Base-by-base conservation (phyloP, 2,888 invertebrate genomes). In the Apodemia zela region DNA sequence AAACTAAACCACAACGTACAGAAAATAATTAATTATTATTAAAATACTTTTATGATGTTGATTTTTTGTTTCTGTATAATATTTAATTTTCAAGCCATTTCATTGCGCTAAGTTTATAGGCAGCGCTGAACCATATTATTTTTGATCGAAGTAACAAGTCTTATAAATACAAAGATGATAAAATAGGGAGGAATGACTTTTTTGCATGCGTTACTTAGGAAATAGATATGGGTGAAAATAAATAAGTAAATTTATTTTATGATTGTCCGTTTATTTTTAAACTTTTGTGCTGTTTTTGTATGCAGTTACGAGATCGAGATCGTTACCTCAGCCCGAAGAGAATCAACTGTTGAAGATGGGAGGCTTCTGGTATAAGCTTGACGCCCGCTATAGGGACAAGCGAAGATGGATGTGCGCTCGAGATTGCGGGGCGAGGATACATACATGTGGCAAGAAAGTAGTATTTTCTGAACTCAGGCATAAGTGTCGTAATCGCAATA, bases 401-500 rank as follows among this genome's bases (percentile, higher is more conserved):
- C 75, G 90, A 62, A 78, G 92, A 4, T 92, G 92, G 92, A 69
- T 77, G 17, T 92, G 92, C 74, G 89, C 91, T 0, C 78, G 83
- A 21, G 87, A 81, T 65, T 92, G 92, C 71, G 81, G 82, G 1
- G 92, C 90, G 2, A 73, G 91, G 21, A 77, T 92, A 2, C 91
- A 92, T 69, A 92, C 92, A 0, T 66, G 75, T 6, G 89, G 89
- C 25, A 90, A 88, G 68, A 72, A 70, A 3, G 71, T 92, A 25
- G 88, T 92, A n/a, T 88, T 85, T 74, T 78, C 84, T 0, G 87
- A 89, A 29, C 68, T 83, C 1, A 72, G 86, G 63, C 90, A 89
- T 68, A 75, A 74, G 25, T 91, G 90, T 70, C 79, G 68, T 63
- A 73, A 66, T n/a, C 66, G 62, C 42, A 74, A 72, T 33, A 74